A percentile compares a stretch with the other conserved stretches of the same genome.
Conservation (phyloP, 2,113 vertebrate genomes). For the Syrmaticus mikado region DNA sequence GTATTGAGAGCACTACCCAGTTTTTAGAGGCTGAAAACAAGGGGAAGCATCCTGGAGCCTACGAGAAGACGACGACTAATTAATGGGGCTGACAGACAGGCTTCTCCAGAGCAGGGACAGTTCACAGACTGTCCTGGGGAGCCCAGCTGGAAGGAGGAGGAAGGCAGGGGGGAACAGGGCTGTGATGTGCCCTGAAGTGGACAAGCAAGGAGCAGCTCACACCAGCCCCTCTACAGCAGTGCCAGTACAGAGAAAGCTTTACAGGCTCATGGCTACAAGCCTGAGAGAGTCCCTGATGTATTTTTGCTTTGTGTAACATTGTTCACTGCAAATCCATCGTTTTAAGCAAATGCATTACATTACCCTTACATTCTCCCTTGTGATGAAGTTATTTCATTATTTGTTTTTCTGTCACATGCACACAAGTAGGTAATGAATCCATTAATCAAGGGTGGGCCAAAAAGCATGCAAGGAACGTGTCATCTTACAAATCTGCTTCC, state of each 20-base stretch:
- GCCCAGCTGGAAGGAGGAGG: background rate
- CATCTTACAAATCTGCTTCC: background rate
- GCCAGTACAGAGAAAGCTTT: background rate
- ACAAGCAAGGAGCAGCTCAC: background rate
- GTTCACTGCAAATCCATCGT: background rate
- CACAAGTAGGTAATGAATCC: background rate
- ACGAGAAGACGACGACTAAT: background rate
- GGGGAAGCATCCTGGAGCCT: background rate
- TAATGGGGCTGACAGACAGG: background rate
- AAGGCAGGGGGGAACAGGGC: background rate
- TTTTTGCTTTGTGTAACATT: background rate
- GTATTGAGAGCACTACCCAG: background rate
- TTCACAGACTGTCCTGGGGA: background rate
- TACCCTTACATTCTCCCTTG: background rate
- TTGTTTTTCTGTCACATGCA: background rate
- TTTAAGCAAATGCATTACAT: background rate
- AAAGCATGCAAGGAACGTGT: background rate
- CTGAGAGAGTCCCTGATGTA: background rate
- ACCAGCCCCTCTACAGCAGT: rapidly evolving
- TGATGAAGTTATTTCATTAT: background rate
- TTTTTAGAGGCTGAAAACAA: background rate
- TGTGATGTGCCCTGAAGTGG: rapidly evolving
- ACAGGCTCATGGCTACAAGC: background rate
- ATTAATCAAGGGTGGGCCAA: background rate
- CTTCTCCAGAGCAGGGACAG: background rate